Evolutionary conservation across 2,888 invertebrate species (phyloP).

Genomic region (Cheiracanthium punctorium): DNA sequence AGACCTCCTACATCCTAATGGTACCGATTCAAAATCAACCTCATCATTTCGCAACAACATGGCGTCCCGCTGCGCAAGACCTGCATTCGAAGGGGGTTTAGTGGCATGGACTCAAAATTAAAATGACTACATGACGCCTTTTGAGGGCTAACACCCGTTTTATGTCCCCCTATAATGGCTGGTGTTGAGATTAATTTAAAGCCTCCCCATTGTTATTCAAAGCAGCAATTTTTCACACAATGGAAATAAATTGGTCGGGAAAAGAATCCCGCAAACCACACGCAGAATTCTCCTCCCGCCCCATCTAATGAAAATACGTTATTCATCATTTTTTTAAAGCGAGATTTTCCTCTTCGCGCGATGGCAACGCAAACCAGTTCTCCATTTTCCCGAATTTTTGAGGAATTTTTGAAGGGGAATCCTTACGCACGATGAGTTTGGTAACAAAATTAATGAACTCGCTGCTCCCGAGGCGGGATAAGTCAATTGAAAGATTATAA

Average conservation of each 20-base stretch:
- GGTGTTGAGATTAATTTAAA: slow-evolving; percentile 60
- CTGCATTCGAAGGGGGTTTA: too few species aligned
- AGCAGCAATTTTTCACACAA: slow-evolving; percentile 58
- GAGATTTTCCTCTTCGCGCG: background rate
- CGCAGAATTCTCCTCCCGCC: background rate
- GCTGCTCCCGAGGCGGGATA: background rate
- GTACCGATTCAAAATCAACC: too few species aligned
- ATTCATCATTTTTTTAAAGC: slow-evolving; percentile 40
- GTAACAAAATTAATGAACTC: background rate
- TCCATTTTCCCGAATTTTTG: background rate
- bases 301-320: slow-evolving; percentile 51
- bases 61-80: too few species aligned
- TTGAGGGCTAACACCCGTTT: slow-evolving; percentile 56
- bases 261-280: too few species aligned
- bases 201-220: slow-evolving; percentile 61
- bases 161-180: slow-evolving; percentile 39
- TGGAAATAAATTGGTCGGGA: slow-evolving; percentile 60
- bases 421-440: background rate
- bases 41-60: too few species aligned
- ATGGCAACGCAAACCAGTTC: background rate
- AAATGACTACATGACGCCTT: slow-evolving; percentile 6
- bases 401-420: slow-evolving; percentile 2
- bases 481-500: background rate
- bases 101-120: too few species aligned
- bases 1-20: too few species aligned